Base-by-base conservation (phyloP, 2,797 vertebrate species). In the Clarias pachynema region DNA sequence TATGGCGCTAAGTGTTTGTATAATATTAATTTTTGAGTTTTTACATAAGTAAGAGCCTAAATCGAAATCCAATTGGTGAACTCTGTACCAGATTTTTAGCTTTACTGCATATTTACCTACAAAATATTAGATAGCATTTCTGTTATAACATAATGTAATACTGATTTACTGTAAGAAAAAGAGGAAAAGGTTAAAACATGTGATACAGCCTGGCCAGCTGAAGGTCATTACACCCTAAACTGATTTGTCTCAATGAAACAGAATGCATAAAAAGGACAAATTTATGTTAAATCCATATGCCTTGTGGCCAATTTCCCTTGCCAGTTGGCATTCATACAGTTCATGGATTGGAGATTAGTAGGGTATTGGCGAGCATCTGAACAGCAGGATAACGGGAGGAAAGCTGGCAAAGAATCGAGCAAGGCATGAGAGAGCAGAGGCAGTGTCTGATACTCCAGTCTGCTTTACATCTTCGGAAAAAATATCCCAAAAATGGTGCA, bases 401-500 rank as follows among this genome's bases (percentile, higher is more conserved):
- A 80, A 80, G 77, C 68, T 80, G 53, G 34, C 84, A 60, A 24
- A 34, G 60, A 68, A 73, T 49, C 62, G 53, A 2, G 86, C 84
- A 86, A 87, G 49, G 63, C 49, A 62, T 66, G 37, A 57, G 14
- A 29, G 10, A 12, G 75, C 20, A 79, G 29, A 82, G n/a, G 82
- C 66, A 81, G 15, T 7, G 84, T 85, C 85, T n/a, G 77, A 63
- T 62, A 44, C 34, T 63, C 24, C 15, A 44, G 34, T 7, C 77
- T 63, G 15, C 31, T 34, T 59, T 77, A 57, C 74, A 77, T 34
- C 53, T 34, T 77, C 0, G 1, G 0, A 62, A 79, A 62, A 79
- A 63, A 63, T 63, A 63, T n/a, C 14, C 24, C 44, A 89, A 72
- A 74, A 91, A 81, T 85, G 37, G 85, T 18, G 86, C 81, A 65